A percentile compares a stretch with the other conserved stretches of the same genome.
These are phyloP conservation scores for Holotrichia oblita DNA, from an alignment of 1,140 invertebrate species.

Conservation along the genomic window DNA sequence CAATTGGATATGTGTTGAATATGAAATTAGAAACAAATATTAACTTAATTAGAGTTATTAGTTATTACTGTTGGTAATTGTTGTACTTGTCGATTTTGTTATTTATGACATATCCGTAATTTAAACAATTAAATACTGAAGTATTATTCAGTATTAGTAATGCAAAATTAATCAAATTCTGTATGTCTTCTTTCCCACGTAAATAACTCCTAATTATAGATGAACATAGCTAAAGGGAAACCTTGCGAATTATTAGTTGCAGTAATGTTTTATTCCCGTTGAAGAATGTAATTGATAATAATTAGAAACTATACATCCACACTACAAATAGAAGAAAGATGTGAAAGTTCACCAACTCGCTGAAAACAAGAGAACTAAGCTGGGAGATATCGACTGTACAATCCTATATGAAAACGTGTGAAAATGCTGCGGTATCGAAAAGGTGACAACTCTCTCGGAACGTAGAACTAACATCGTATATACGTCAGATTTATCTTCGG, in stretches of 20 bases:
- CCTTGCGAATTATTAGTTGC: too few species aligned
- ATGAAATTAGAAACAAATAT: too few species aligned
- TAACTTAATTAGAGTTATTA: neutral
- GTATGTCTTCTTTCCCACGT: too few species aligned
- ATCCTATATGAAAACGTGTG: conserved; percentile 26
- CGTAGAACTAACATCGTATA: neutral
- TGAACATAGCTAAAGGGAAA: too few species aligned
- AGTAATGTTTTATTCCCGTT: too few species aligned
- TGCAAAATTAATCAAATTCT: neutral
- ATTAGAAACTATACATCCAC: neutral
- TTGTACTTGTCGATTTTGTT: too few species aligned
- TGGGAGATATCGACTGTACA: neutral
- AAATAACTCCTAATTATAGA: too few species aligned
- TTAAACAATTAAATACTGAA: neutral
- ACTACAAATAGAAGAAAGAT: neutral
- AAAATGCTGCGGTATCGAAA: conserved; percentile 5
- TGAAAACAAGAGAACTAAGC: neutral
- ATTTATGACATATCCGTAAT: too few species aligned
- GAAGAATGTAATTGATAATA: neutral
- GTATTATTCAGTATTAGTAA: neutral
- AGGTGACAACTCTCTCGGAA: conserved; percentile 5
- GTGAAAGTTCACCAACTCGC: conserved; percentile 4
- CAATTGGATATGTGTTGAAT: neutral
- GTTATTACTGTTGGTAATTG: too few species aligned
- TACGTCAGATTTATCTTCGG: neutral